Percentiles rank a stretch among this genome's conserved stretches.
Conservation (phyloP, 2,797 vertebrate genomes). For the Centroberyx gerrardi region DNA sequence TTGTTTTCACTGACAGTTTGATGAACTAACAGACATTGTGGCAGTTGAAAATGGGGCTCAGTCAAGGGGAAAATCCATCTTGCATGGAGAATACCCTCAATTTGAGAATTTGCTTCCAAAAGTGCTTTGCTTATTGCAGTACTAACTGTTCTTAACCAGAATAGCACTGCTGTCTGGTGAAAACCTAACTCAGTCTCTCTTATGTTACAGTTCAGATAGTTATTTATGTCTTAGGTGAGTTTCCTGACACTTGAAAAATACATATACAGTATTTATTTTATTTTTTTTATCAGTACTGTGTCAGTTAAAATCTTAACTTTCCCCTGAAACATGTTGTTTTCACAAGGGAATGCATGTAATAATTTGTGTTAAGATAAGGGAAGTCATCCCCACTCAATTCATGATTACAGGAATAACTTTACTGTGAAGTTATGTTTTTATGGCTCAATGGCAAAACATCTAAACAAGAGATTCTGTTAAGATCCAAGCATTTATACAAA, state of each 20-base stretch:
- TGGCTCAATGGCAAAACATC: too few relatives aligned
- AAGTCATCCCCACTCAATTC: neutral
- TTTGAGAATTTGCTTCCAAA: too few relatives aligned
- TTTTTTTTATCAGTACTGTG: neutral
- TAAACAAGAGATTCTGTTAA: too few relatives aligned
- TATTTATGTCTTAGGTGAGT: neutral
- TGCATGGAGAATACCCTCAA: too few relatives aligned
- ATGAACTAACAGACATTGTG: too few relatives aligned
- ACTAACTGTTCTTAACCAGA: neutral
- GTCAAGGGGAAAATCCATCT: too few relatives aligned
- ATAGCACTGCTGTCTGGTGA: neutral
- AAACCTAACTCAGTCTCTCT: neutral
- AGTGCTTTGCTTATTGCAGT: neutral
- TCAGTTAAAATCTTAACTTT: constrained; percentile 2
- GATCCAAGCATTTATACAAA: neutral
- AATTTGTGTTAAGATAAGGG: neutral
- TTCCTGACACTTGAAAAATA: neutral
- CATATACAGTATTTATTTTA: neutral
- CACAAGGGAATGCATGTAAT: neutral
- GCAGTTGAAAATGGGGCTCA: too few relatives aligned
- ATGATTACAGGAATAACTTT: neutral
- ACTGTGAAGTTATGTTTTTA: too few relatives aligned
- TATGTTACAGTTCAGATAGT: neutral
- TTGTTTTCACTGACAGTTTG: too few relatives aligned
- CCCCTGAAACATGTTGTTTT: constrained; percentile 19